Evolutionary conservation across 1,140 invertebrate genomes (phyloP), one percentile per base, ranked within the genome.

Genomic region (Eupeodes corollae): DNA sequence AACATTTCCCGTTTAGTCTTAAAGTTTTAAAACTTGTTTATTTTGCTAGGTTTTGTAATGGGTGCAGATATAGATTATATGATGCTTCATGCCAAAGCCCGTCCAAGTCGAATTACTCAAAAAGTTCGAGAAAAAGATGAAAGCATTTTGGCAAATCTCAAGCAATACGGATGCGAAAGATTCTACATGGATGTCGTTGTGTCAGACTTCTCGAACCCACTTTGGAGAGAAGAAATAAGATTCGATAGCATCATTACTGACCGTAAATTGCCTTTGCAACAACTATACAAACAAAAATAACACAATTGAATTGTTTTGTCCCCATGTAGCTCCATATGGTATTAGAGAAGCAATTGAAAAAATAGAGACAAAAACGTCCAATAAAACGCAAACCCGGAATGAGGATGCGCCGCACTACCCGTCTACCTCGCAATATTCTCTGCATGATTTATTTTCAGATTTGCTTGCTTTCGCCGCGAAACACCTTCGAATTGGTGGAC

Each of bases 1-100:
- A 12, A 15, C 26, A 3, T 42, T 31, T 16, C 8, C 21, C 11
- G 42, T 63, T 12, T 32, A 11, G 13, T 5, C 11, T 41, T 5
- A 41, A 41, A 41, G 5, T 34, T 31, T n/a, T 32, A 34, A 48
- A 14, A 18, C 46, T 12, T 33, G 34, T 37, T 40, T 16, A 26
- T 42, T 40, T 8, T 26, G 13, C 8, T 50, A 74, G 73, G 73
- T 8, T 88, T 89, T 69, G 90, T 94, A 8, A 73, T 88, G 59
- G 93, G 93, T 3, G 83, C 86, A 5, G 93, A 98, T 64, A 94
- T 98, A 48, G 91, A 98, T 71, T 96, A 80, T 68, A 74, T 92
- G 63, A 89, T 94, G 79, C 60, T 98, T 5, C 91, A 96, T 73
- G 92, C 80, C 0, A 80, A 82, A 68, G 89, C 86, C 50, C 77